Base-by-base conservation (phyloP, 2,888 invertebrate species). In the Eristalinus sepulchralis region DNA sequence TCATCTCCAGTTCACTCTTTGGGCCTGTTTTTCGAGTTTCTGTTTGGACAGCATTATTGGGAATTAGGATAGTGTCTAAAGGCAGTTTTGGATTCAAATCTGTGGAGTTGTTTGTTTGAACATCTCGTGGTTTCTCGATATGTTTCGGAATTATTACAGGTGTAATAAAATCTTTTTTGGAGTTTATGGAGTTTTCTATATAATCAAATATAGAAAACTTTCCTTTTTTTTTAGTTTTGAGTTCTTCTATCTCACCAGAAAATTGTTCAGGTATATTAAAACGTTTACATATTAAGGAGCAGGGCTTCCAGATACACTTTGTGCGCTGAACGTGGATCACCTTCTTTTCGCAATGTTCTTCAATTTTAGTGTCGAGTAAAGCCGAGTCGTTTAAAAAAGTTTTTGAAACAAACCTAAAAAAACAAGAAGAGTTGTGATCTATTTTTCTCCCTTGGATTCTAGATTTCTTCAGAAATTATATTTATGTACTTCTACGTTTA, bases 261-360 rank as follows among this genome's bases (percentile, higher is more conserved):
- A 95, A 95, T 0, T 98, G 97, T 91, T 98, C 96, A 0, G 98
- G 97, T 33, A 99, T 95, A 91, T 99, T 99, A 91, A 99, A 99
- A 59, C 98, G 94, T 91, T 97, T 97, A 91, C 98, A 98, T 0
- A 99, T 93, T 8, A 97, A 91, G 57, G 95, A 93, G 88, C 95
- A 95, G 0, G 99, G 99, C 88, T 96, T 95, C 99, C 99, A 99
- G 60, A 95, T 93, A 0, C 90, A 90, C 33, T 94, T 94, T 5
- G 93, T 93, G 68, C 98, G 0, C 97, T 98, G 90, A 96, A 94
- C 39, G 36, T 75, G 39, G 11, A 71, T 17, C 17, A 17, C 1
- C 97, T 93, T 86, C 89, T 89, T 4, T 66, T 81, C 22, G 8
- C 9, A 17, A 1, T n/a, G 17, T 8, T 47, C 8, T 1, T 47